Evolutionary conservation across 2,888 invertebrate genomes (phyloP).

Genomic region (Macropis europaea): DNA sequence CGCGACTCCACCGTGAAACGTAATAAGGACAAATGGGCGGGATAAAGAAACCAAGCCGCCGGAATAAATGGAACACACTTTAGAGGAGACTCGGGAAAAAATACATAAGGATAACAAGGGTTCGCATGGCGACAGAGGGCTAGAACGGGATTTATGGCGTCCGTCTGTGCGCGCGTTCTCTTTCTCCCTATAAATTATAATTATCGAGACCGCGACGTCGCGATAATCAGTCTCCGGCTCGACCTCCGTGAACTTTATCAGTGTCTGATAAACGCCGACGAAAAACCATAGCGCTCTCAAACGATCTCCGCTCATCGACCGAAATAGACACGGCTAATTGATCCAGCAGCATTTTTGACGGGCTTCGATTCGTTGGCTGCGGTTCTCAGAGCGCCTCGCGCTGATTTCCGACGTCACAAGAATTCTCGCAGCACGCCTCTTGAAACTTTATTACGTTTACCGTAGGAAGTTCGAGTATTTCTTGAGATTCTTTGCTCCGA

Average conservation of each 20-base stretch:
- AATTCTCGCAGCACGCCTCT: no score
- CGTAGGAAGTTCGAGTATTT: no score
- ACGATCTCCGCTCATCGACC: no score
- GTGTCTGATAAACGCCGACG: not conserved
- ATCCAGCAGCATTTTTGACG: no score
- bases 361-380: no score
- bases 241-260: not conserved
- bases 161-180: not conserved
- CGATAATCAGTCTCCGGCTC: conserved; percentile 3
- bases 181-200: conserved; percentile 22
- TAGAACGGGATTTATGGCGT: conserved; percentile 24
- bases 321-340: no score
- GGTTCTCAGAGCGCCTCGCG: no score
- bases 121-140: conserved; percentile 7
- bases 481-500: no score
- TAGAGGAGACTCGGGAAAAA: conserved; percentile 16
- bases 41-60: conserved; percentile 24
- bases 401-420: no score
- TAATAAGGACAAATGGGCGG: conserved; percentile 53
- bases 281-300: no score
- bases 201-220: not conserved
- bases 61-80: conserved; percentile 42
- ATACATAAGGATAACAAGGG: conserved; percentile 46
- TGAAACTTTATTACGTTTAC: no score
- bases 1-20: conserved; percentile 11